Conservation (phyloP, 2,888 invertebrate species). For the Cryptocheilus praepositus region DNA sequence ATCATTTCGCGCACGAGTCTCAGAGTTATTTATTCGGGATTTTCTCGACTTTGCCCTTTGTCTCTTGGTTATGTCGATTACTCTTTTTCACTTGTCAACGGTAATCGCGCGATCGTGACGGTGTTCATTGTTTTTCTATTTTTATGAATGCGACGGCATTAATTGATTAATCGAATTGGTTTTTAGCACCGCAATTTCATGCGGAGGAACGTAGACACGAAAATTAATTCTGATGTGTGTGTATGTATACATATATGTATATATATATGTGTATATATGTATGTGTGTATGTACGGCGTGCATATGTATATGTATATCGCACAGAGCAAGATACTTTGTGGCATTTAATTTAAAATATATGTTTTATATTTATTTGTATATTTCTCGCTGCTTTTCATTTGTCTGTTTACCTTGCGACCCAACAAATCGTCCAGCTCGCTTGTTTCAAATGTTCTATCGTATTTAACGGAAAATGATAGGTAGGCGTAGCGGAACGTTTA, state of each 20-base stretch:
- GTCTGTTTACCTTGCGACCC: conserved; percentile 2
- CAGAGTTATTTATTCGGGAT: no score
- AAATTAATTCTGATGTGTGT: conserved; percentile 20
- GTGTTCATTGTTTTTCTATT: not conserved
- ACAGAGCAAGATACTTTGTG: conserved; percentile 54
- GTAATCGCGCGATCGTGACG: no score
- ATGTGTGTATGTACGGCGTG: no score
- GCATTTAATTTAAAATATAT: conserved; percentile 68
- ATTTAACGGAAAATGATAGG: not conserved
- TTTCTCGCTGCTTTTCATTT: conserved; percentile 43
- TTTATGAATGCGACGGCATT: not conserved
- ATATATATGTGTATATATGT: no score
- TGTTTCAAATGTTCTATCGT: not conserved
- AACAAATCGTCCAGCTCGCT: not conserved
- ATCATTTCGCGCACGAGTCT: no score
- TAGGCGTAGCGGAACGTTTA: not conserved
- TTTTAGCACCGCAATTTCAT: conserved; percentile 38
- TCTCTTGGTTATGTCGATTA: no score
- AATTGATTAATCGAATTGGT: conserved; percentile 3
- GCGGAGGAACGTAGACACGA: conserved; percentile 16
- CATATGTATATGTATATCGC: not conserved
- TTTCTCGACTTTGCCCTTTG: no score
- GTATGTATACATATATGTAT: conserved; percentile 29
- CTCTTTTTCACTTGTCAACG: no score
- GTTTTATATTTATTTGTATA: conserved; percentile 68